Evolutionary conservation across 2,888 invertebrate genomes (phyloP).

Genomic region (Tethea ocularis): DNA sequence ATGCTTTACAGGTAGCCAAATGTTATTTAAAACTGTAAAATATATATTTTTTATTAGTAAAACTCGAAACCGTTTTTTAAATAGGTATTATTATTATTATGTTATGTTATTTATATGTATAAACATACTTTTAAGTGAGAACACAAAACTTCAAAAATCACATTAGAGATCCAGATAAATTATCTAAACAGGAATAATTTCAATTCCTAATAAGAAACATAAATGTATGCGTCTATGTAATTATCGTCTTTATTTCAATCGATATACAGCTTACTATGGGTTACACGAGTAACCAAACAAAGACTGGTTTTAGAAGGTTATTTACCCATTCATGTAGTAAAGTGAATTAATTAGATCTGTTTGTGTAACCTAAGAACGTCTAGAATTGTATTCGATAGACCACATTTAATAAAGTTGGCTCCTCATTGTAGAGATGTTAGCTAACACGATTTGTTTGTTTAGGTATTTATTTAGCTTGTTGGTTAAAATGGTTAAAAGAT

Average conservation of each 20-base stretch:
- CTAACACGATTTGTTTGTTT: not conserved
- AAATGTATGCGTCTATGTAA: conserved; percentile 2
- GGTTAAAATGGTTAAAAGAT: too few species aligned
- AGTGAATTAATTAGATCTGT: conserved; percentile 12
- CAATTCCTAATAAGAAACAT: conserved; percentile 1
- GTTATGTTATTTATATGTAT: too few species aligned
- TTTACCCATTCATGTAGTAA: conserved; percentile 8
- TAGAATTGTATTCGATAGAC: conserved; percentile 8
- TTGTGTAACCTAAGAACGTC: conserved; percentile 6
- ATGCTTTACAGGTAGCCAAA: too few species aligned
- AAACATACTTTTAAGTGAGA: too few species aligned
- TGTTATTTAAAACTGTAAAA: too few species aligned
- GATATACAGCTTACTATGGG: not conserved
- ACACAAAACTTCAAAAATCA: conserved; percentile 1
- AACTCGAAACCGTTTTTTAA: too few species aligned
- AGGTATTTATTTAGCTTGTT: not conserved
- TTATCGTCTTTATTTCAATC: not conserved
- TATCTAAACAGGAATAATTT: conserved; percentile 3
- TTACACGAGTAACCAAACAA: not conserved
- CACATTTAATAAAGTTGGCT: conserved; percentile 12
- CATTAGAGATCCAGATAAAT: not conserved
- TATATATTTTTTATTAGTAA: too few species aligned
- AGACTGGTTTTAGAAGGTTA: conserved; percentile 6
- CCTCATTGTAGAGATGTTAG: conserved; percentile 1
- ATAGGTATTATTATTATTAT: too few species aligned